Base-by-base conservation (phyloP, 23 tunicate genomes). In the Diplosoma virens region DNA sequence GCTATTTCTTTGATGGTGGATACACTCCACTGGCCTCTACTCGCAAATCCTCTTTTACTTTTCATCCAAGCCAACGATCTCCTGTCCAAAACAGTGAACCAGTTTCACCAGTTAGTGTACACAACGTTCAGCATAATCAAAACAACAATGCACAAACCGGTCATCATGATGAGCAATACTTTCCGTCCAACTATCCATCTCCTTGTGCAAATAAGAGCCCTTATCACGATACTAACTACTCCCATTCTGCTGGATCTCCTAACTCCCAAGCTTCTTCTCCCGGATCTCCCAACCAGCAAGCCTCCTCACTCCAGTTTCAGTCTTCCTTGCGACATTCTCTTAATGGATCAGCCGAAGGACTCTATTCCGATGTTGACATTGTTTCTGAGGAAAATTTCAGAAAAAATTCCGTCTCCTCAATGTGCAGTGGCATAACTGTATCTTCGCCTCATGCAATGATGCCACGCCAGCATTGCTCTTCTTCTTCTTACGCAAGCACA, bases 11-110 rank as follows among this genome's bases (percentile, higher is more conserved):
- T 36, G 84, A 89, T 21, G 83, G 97, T 30, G 97, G 87, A 7
- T 92, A 92, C 87, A 69, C 97, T 14, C 67, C 97, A 20, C 71
- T 92, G 17, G 79, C 97, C 1, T 79, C 86, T 47, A 64, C 74
- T 48, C 84, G 87, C 18, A 71, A 81, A 33, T 20, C 84, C 3
- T 67, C 65, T 20, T 60, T 76, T 11, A 58, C 81, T 20, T 68
- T 86, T 20, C 67, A 56, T 52, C 70, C 76, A 23, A 30, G 48
- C 61, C 78, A 72, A 33, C 35, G 78, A 7, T 72, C 78, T 2
- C 78, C 78, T 2, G 74, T 68, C 27, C 78, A 27, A 3, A 66
- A 25, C 47, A 45, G 26, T 26, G 79, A 41, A 25, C 59, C 79
- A 28, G 27, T 58, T 3, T 84, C 90, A 2, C 86, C 90, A 0